These are phyloP conservation scores for Odontocolon sp. DNA, from an alignment of 2,888 invertebrate genomes.

Conservation along the genomic window DNA sequence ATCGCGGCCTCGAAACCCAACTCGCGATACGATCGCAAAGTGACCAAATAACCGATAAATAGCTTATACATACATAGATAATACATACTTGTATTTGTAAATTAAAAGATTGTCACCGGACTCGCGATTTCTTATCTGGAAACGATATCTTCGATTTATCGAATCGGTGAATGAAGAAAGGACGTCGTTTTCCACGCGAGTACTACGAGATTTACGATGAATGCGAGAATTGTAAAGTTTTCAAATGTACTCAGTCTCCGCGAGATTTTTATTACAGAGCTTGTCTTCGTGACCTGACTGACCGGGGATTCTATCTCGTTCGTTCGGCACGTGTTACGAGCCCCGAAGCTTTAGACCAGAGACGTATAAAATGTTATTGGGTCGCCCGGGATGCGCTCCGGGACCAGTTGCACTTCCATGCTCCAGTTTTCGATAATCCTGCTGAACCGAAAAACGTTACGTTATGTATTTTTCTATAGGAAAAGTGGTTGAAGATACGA, in stretches of 20 bases:
- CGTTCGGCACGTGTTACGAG: background rate
- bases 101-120: background rate
- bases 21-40: background rate
- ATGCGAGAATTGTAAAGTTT: background rate
- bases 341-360: background rate
- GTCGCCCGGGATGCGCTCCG: background rate
- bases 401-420: slow-evolving; percentile 9
- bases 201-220: background rate
- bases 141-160: slow-evolving; percentile 8
- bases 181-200: slow-evolving; percentile 1
- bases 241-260: no score
- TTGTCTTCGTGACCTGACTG: no score
- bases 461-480: no score
- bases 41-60: slow-evolving; percentile 4
- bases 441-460: slow-evolving; percentile 2
- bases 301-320: no score
- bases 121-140: slow-evolving; percentile 35
- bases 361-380: background rate
- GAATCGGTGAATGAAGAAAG: slow-evolving; percentile 20
- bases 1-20: no score
- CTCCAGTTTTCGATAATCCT: background rate
- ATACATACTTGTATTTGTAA: background rate
- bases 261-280: no score
- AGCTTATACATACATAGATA: background rate
- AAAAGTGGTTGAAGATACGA: no score